Conservation (phyloP, 2,888 invertebrate genomes). For the Trachelus troglodyta region DNA sequence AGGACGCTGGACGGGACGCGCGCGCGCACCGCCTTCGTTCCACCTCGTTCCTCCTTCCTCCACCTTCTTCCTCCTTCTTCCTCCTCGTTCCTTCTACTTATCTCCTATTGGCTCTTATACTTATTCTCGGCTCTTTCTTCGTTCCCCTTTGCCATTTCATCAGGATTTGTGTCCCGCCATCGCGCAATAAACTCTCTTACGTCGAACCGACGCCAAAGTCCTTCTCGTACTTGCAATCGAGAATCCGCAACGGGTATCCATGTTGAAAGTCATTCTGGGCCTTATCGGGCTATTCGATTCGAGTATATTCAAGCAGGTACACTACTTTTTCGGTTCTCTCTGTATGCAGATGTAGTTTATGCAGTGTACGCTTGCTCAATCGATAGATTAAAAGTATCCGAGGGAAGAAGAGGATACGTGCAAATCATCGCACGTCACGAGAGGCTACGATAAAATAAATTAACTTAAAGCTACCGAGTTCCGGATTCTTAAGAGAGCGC, state of each 20-base stretch:
- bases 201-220: neutral
- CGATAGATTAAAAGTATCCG: conserved; percentile 24
- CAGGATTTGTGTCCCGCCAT: conserved; percentile 25
- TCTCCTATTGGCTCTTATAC: conserved; percentile 5
- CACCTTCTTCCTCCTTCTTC: conserved; percentile 6
- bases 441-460: conserved; percentile 60
- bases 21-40: conserved; percentile 8
- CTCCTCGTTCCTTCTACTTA: conserved; percentile 9
- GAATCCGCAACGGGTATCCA: conserved; percentile 7
- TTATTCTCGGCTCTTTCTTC: conserved; percentile 10
- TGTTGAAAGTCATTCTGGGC: neutral
- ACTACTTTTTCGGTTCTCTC: neutral
- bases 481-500: conserved; percentile 42
- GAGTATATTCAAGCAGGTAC: neutral
- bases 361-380: neutral
- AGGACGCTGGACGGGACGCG: neutral
- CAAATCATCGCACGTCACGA: conserved; percentile 41
- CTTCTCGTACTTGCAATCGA: neutral
- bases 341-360: too few species aligned
- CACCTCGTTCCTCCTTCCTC: neutral
- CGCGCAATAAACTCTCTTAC: conserved; percentile 39
- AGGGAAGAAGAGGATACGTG: conserved; percentile 31
- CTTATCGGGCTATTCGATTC: neutral
- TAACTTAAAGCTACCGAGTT: conserved; percentile 59
- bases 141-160: conserved; percentile 23